Conservation (phyloP, 2,888 invertebrate species). For the Neocrepidodera transversa region DNA sequence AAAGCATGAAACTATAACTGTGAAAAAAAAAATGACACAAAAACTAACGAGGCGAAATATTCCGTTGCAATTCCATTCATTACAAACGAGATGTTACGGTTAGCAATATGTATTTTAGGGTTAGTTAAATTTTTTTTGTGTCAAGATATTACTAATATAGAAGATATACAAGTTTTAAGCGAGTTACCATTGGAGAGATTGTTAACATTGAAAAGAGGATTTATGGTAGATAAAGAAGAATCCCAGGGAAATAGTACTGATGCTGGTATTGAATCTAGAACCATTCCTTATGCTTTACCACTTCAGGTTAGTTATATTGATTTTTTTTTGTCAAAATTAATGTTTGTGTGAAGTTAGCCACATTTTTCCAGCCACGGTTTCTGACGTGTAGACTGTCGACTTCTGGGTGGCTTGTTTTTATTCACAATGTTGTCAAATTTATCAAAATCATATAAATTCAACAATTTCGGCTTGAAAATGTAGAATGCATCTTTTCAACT, state of each 20-base stretch:
- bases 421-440: no score
- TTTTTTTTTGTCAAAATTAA: no score
- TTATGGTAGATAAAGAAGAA: constrained; percentile 42
- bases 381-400: no score
- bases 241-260: constrained; percentile 15
- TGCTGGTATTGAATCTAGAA: constrained; percentile 17
- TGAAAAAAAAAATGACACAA: constrained; percentile 7
- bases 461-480: no score
- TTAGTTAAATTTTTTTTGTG: constrained; percentile 3
- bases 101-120: neutral
- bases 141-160: constrained; percentile 51
- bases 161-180: constrained; percentile 65
- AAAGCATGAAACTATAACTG: constrained; percentile 14
- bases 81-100: constrained; percentile 16
- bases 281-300: constrained; percentile 51
- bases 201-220: constrained; percentile 67
- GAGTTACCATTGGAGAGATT: constrained; percentile 75
- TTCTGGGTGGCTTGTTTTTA: neutral
- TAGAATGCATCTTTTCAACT: no score
- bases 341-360: no score
- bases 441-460: no score
- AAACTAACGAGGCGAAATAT: constrained; percentile 8
- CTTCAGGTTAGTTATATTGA: no score
- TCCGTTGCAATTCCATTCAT: constrained; percentile 3
- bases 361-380: no score